Evolutionary conservation across 2,797 vertebrate species (phyloP), one percentile per base, ranked within the genome.

Genomic region (Chelonia mydas): DNA sequence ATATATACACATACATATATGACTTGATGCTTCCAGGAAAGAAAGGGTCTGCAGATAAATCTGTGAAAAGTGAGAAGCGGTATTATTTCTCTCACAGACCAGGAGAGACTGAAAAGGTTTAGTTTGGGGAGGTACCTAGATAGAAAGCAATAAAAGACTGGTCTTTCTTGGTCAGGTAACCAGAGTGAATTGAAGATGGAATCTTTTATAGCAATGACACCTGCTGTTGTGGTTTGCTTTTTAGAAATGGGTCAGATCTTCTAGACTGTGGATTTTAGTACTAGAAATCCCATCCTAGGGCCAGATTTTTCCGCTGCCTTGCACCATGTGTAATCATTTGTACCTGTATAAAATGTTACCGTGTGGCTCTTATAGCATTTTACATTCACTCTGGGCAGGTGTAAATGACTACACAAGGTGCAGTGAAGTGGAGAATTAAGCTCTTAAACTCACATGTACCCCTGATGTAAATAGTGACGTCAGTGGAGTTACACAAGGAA

Each of bases 141-240:
- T 7, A 72, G 55, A 90, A 89, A 80, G 55, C 28, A 85, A 41
- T 13, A 65, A 83, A n/a, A 78, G 27, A 92, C n/a, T n/a, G n/a
- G n/a, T n/a, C n/a, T n/a, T n/a, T n/a, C n/a, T n/a, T n/a, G n/a
- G n/a, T n/a, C n/a, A n/a, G n/a, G n/a, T n/a, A n/a, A n/a, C 23
- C 27, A 85, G 3, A 50, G 78, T 81, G 31, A 94, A 23, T 47
- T 27, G 41, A 92, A 41, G 50, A 88, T 74, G 25, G 45, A 77
- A 16, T 77, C 27, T 77, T 81, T 74, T 95, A 2, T 49, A 54
- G 19, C 51, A 86, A 25, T 28, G 8, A 77, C 37, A 41, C 10
- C 68, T 61, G 31, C 0, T 23, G 31, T 54, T 92, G 77, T 33
- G 55, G 6, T 54, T 76, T 28, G 31, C 90, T 90, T 84, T 81